Conservation (phyloP, 2,113 vertebrate species). For the Pollachius pollachius region DNA sequence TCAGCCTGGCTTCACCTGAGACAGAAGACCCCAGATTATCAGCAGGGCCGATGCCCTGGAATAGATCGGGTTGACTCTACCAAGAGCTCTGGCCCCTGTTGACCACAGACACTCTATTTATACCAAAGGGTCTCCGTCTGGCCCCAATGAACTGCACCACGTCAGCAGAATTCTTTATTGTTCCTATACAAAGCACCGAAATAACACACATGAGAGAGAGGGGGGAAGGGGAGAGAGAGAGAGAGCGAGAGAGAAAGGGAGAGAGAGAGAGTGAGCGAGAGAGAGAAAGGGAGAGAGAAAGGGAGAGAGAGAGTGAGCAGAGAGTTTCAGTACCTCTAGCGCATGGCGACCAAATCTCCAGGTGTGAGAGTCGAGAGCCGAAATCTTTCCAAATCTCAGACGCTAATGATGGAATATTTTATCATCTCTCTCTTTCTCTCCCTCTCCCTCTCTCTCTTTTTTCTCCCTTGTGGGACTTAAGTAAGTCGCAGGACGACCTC, state of each 20-base stretch:
- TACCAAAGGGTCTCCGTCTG: conserved; percentile 41
- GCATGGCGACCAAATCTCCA: conserved; percentile 28
- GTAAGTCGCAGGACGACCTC: neutral
- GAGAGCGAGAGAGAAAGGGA: no score
- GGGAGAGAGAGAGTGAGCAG: no score
- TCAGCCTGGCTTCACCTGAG: conserved; percentile 54
- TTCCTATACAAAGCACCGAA: conserved; percentile 35
- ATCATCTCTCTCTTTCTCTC: conserved; percentile 11
- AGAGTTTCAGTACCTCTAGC: conserved; percentile 23
- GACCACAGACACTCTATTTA: conserved; percentile 54
- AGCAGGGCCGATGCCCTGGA: conserved; percentile 43
- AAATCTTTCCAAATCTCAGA: conserved; percentile 23
- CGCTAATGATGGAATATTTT: conserved; percentile 24
- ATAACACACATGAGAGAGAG: conserved; percentile 25
- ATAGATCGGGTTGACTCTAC: conserved; percentile 55
- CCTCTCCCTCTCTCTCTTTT: conserved; percentile 8
- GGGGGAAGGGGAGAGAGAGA: no score
- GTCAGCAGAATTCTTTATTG: conserved; percentile 53
- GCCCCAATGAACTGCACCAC: conserved; percentile 41
- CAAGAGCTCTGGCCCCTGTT: conserved; percentile 38
- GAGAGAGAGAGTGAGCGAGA: neutral
- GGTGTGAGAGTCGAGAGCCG: conserved; percentile 28
- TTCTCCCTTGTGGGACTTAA: neutral
- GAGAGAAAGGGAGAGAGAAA: no score
- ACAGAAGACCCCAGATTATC: conserved; percentile 57